Base-by-base conservation (phyloP, 1,140 invertebrate species). In the Archivesica marissinica region DNA sequence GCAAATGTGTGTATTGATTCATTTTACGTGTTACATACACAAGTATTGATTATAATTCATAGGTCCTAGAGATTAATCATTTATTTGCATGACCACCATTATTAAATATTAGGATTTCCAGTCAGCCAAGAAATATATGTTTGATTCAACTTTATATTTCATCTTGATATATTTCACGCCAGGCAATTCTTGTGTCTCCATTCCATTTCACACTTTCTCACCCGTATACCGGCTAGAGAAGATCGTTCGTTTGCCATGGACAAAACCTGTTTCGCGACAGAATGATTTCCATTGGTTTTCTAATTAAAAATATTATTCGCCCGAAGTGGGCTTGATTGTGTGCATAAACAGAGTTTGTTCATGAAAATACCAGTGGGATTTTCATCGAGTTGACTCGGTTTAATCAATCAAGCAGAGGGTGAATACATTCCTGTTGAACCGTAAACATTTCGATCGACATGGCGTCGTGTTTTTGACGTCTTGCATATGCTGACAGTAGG, bases 251-350 rank as follows among this genome's bases (percentile, higher is more conserved):
- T 47, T 50, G 47, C 25, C 47, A 44, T 23, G 59, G 25, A 52
- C 47, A 61, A 78, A 78, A 39, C 23, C n/a, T 35, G 75, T 78
- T 78, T 78, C 75, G 44, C 75, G 75, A 47, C 23, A 54, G 52
- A 78, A 61, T 41, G 52, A 59, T 6, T 47, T 28, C 75, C 11
- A 78, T 78, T 78, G 75, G 54, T 78, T 56, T 78, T 61, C 50
- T 78, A 78, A 78, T 78, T 78, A 78, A 78, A 78, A 78, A 61
- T 47, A 78, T 78, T 78, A 78, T 61, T 28, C 56, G 75, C 33
- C 25, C 44, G 38, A 72, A 50, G 59, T 35, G 59, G 59, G n/a
- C 38, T 64, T 17, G 30, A 64, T 64, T 64, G 59, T 64, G 30
- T 64, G 59, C 30, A 13, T 64, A 64, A 64, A 64, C 15, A 64